Evolutionary conservation across 2,888 invertebrate species (phyloP), one percentile per base, ranked within the genome.

Genomic region (Gortyna flavago): DNA sequence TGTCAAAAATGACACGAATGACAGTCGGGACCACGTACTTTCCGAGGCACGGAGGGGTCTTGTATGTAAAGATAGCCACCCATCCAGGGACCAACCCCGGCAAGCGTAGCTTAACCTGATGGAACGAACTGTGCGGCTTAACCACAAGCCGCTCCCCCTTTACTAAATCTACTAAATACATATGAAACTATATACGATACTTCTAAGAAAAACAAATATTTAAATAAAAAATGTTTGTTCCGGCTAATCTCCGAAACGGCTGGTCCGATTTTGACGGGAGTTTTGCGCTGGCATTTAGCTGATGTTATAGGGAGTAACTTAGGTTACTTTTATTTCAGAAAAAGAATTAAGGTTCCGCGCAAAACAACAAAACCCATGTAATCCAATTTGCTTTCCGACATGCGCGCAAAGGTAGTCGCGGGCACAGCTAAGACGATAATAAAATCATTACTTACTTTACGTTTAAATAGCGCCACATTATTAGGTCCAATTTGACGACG

Each of bases 401-500:
- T 44, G 44, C 44, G 5, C 44, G 16, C 0, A 0, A 44, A 16
- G 5, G 44, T 16, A 44, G 16, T 44, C 44, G 16, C 44, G 5
- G 16, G 16, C 44, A 16, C 44, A 44, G 6, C 44, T 44, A 16
- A 16, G 44, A 9, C 70, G 59, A 65, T 72, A 57, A 73, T 67
- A 44, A 72, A 72, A 73, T 41, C 29, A 72, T 75, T 35, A 67
- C 29, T 5, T 41, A 70, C 16, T 74, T 83, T 66, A 79, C 62
- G 41, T 62, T 59, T 18, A 54, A 64, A 72, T 68, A 57, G 32
- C 25, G 9, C 44, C 59, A 38, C 21, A 44, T 78, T 64, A 82
- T 82, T 62, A 67, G 35, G 21, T 44, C 32, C 38, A 57, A 59
- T 74, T 82, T 69, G 35, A 54, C 38, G 66, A 41, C 32, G 59